These are phyloP conservation scores for Danaus melanippus DNA, from an alignment of 1,140 invertebrate species.

Conservation along the genomic window DNA sequence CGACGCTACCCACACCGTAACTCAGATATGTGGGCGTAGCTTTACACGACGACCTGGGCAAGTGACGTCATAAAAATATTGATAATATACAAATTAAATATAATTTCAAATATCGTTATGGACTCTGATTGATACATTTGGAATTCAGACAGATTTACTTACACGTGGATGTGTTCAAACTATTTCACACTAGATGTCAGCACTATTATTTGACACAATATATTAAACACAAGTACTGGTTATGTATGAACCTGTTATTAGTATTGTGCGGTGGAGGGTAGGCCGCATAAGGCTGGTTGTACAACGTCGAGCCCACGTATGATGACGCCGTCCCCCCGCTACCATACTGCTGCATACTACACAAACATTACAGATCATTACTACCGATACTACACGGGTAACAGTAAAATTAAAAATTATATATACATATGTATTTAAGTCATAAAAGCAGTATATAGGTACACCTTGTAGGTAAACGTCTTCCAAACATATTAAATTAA, in stretches of 20 bases:
- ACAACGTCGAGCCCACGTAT: slow-evolving; percentile 62
- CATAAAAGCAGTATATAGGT: too few relatives aligned
- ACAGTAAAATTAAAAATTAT: too few relatives aligned
- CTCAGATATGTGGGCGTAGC: slow-evolving; percentile 64
- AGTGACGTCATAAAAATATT: too few relatives aligned
- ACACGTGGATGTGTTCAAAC: too few relatives aligned
- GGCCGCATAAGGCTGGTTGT: slow-evolving; percentile 67
- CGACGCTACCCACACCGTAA: slow-evolving; percentile 52
- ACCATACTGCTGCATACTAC: slow-evolving; percentile 71
- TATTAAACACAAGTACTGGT: too few relatives aligned
- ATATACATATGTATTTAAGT: too few relatives aligned
- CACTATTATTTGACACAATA: too few relatives aligned
- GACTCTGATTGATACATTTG: too few relatives aligned
- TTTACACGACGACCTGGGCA: slow-evolving; percentile 62
- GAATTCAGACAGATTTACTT: too few relatives aligned
- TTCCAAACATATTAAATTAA: slow-evolving; percentile 2
- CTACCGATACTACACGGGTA: background rate
- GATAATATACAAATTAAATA: too few relatives aligned
- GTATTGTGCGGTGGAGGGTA: slow-evolving; percentile 63
- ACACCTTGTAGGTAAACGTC: background rate
- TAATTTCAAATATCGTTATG: too few relatives aligned
- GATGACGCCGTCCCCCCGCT: slow-evolving; percentile 59
- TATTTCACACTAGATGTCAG: too few relatives aligned
- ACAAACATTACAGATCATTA: slow-evolving; percentile 10
- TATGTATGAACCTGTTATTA: slow-evolving; percentile 49